Evolutionary conservation across 2,888 invertebrate species (phyloP).

Genomic region (Strigamia maritima): DNA sequence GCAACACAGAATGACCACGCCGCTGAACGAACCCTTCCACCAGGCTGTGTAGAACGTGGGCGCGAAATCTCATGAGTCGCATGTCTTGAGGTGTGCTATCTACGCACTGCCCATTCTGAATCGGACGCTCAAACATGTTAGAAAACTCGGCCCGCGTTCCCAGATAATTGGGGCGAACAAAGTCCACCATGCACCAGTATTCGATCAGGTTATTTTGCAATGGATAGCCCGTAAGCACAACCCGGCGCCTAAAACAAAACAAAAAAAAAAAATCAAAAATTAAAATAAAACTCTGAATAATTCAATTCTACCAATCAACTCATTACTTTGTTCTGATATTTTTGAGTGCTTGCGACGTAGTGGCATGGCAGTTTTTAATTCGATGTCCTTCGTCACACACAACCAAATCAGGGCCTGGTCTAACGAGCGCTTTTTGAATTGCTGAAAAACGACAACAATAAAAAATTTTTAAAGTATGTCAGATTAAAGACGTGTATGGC

Average conservation of each 20-base stretch:
- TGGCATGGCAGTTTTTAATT: constrained; percentile 96
- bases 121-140: constrained; percentile 98
- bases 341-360: constrained; percentile 90
- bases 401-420: constrained; percentile 88
- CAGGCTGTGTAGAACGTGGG: constrained; percentile 91
- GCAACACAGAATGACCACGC: constrained; percentile 87
- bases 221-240: constrained; percentile 97
- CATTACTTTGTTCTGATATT: constrained; percentile 75
- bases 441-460: constrained; percentile 55
- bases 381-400: constrained; percentile 97
- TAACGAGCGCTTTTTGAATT: constrained; percentile 77
- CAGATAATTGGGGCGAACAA: constrained; percentile 94
- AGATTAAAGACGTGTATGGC: no score
- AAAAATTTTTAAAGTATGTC: not conserved
- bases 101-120: constrained; percentile 96
- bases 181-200: constrained; percentile 99
- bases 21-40: constrained; percentile 94
- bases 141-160: constrained; percentile 95
- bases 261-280: not conserved
- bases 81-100: constrained; percentile 94
- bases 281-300: not conserved
- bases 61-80: constrained; percentile 87
- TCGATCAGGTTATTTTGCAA: constrained; percentile 91
- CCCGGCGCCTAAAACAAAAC: constrained; percentile 64
- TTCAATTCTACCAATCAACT: no score